Evolutionary conservation across 2,888 invertebrate species (phyloP).

Genomic region (Camponotus fellah): DNA sequence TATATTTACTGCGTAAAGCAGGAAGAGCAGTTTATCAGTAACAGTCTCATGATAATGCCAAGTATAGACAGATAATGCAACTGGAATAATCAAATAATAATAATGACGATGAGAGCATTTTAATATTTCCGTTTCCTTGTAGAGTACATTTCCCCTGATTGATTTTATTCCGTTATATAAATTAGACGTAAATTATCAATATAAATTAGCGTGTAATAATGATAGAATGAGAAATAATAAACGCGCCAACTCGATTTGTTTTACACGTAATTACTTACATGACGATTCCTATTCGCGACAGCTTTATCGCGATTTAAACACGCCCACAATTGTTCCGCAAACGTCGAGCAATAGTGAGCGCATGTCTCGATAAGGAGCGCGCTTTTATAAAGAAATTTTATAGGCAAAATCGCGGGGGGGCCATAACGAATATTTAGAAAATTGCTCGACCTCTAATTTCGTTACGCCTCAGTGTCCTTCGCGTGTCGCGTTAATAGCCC

Average conservation of each 20-base stretch:
- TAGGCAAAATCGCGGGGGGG: not conserved
- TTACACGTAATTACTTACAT: constrained; percentile 12
- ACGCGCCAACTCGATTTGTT: not conserved
- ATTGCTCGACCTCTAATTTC: constrained; percentile 21
- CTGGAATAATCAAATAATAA: constrained; percentile 30
- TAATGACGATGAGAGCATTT: constrained; percentile 25
- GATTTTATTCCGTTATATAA: not conserved
- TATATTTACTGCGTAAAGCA: not conserved
- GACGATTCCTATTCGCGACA: constrained; percentile 11
- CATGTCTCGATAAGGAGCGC: not conserved
- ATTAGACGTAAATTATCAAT: not conserved
- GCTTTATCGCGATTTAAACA: not conserved
- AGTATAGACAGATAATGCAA: constrained; percentile 51
- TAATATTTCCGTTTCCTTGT: not conserved
- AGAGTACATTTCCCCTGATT: not conserved
- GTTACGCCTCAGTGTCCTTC: constrained; percentile 18
- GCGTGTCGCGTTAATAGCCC: not conserved
- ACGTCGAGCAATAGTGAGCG: not conserved
- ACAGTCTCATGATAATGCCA: constrained; percentile 56
- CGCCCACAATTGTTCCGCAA: not conserved
- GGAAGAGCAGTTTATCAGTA: constrained; percentile 62
- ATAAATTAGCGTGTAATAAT: constrained; percentile 1
- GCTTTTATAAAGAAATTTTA: constrained; percentile 38
- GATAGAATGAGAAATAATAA: not conserved
- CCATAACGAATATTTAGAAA: constrained; percentile 27